Base-by-base conservation (phyloP, 2,888 invertebrate genomes). In the Entomobrya proxima region DNA sequence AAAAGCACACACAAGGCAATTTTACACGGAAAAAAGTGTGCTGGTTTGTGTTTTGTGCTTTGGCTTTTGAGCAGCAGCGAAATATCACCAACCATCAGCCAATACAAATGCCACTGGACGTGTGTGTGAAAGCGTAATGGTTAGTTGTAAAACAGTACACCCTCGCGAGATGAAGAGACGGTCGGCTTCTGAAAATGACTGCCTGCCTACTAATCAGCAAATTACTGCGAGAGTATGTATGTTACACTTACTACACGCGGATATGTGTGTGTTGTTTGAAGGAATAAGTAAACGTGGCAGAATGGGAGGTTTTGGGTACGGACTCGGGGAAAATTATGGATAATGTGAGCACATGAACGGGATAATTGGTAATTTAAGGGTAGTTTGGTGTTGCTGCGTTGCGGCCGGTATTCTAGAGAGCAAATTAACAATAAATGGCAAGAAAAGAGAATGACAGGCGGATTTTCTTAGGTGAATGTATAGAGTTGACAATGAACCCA, bases 161-260 rank as follows among this genome's bases (percentile, higher is more conserved):
- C 74, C 82, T 80, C 74, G 50, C 52, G 30, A 55, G 50, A n/a
- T n/a, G n/a, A n/a, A n/a, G n/a, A n/a, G n/a, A n/a, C n/a, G 55
- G 32, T 79, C 47, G 27, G 27, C 40, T 18, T 32, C 18, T 18
- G 21, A 18, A 35, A 75, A 52, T 72, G 72, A 27, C 32, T 55
- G 52, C 55, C 75, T 37, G 55, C 58, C 64, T 82, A 50, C 74
- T 82, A 82, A 82, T 82, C 44, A 82, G 82, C 82, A 75, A 82
- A 82, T 75, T 82, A 82, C 30, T 18, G 47, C 30, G 44, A 47
- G 74, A 74, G 30, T 55, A 27, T 37, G 52, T 52, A 50, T 50
- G 50, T 35, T 64, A 64, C 64, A 52, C 7, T 35, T 40, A 58
- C 27, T 76, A 27, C 35, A 58, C 35, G 76, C 58, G 55, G 67